Conservation (phyloP, 2,797 vertebrate species). For the Tokudaia muenninki region DNA sequence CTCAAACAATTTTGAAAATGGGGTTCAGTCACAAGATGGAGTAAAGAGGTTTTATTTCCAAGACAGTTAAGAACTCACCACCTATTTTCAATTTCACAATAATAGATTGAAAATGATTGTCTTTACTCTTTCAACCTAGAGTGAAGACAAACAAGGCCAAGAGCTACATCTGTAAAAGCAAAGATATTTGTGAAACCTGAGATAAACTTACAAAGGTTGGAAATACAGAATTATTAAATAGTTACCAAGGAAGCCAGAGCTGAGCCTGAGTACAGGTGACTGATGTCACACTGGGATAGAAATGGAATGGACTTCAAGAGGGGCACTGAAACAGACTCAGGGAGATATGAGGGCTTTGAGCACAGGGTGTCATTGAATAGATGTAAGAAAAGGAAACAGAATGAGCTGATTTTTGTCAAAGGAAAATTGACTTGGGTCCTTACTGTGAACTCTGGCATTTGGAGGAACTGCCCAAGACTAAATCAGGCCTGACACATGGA, state of each 20-base stretch:
- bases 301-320: background rate
- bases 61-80: background rate
- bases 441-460: background rate
- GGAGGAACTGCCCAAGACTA: background rate
- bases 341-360: background rate
- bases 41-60: background rate
- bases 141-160: slow-evolving; percentile 25
- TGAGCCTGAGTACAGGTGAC: background rate
- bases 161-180: slow-evolving; percentile 21
- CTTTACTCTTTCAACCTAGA: slow-evolving; percentile 19
- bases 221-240: background rate
- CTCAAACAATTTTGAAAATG: slow-evolving; percentile 32
- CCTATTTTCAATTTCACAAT: slow-evolving; percentile 42
- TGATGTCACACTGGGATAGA: background rate
- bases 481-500: background rate
- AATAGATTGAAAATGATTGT: slow-evolving; percentile 48
- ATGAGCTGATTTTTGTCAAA: background rate
- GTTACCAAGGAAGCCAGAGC: background rate
- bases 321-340: background rate
- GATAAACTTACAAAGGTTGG: background rate
- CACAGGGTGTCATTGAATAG: background rate
- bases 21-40: slow-evolving; percentile 6
- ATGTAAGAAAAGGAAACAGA: background rate
- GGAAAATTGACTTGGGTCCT: background rate
- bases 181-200: background rate